Base-by-base conservation (phyloP, 2,888 invertebrate genomes). In the Iselma pallidipennis region DNA sequence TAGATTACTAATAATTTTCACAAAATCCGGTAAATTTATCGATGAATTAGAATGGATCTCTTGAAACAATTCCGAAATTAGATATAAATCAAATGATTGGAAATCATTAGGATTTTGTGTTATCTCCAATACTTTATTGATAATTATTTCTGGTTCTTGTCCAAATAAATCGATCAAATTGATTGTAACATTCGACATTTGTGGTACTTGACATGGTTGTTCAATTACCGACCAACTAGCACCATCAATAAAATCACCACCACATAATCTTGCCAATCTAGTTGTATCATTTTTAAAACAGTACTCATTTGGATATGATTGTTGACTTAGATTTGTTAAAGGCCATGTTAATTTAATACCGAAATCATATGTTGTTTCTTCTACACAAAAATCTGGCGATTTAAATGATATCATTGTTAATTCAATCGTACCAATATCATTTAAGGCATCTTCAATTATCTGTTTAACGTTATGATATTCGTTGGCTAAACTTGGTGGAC, bases 201-300 rank as follows among this genome's bases (percentile, higher is more conserved):
- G 26, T 0, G 33, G 33, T 1, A 31, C 12, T 1, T 7, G 2
- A 33, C 51, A 51, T 7, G 26, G 6, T 12, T 55, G 29, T 25
- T 9, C 55, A 14, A 51, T 49, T 10, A 37, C 59, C 42, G 81
- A 81, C 87, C 87, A 87, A 50, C 69, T 68, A 45, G 84, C 84
- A 12, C 87, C 88, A 9, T 80, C 66, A 4, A 84, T 73, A 71
- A 86, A 87, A 48, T 85, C 81, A 2, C 87, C 87, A 5, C 69
- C 56, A 69, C 88, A 88, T 50, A 76, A 77, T 60, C 86, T 80
- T 31, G 82, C 83, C 2, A 85, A 82, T 7, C 86, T 86, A 60
- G 86, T 78, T 1, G 86, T 86, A 70, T 85, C 29, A 12, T 4
- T 9, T 4, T 14, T 26, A 7, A 65, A 59, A 31, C 65, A 65